These are phyloP conservation scores for Cryptocephalus primarius DNA, from an alignment of 2,888 invertebrate genomes.

Conservation along the genomic window DNA sequence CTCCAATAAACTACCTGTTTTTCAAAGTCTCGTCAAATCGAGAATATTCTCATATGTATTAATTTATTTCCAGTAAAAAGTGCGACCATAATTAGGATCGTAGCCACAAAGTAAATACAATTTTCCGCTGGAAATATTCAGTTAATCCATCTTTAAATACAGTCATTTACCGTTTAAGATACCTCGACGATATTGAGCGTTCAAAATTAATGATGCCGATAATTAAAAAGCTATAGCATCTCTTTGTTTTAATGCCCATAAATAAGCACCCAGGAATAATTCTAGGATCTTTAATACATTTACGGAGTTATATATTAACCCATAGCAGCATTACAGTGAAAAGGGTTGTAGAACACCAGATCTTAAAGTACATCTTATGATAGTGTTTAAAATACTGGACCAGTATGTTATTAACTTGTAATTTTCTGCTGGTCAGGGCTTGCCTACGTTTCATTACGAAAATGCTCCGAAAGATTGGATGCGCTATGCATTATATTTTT, in stretches of 20 bases:
- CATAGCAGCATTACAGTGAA: conserved; percentile 10
- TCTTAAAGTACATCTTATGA: conserved; percentile 16
- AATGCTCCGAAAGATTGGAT: conserved; percentile 24
- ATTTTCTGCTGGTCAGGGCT: conserved; percentile 23
- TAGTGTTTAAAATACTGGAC: conserved; percentile 27
- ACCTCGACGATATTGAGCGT: not conserved
- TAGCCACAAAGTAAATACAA: not conserved
- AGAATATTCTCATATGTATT: too few species aligned
- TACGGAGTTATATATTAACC: conserved; percentile 9
- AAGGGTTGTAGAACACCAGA: conserved; percentile 8
- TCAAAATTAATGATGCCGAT: not conserved
- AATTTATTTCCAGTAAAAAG: too few species aligned
- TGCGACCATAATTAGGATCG: too few species aligned
- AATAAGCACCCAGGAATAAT: not conserved
- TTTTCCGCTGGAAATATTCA: not conserved
- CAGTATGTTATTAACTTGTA: conserved; percentile 31
- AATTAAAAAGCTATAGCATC: conserved; percentile 14
- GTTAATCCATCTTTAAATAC: not conserved
- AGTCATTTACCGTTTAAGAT: too few species aligned
- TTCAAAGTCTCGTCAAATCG: too few species aligned
- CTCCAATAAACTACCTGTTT: too few species aligned
- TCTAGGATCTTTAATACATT: conserved; percentile 4
- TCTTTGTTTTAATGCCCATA: not conserved
- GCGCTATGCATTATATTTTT: conserved; percentile 28
- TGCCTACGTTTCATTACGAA: conserved; percentile 26